Conservation (phyloP, 2,797 vertebrate genomes). For the Acipenser oxyrinchus region DNA sequence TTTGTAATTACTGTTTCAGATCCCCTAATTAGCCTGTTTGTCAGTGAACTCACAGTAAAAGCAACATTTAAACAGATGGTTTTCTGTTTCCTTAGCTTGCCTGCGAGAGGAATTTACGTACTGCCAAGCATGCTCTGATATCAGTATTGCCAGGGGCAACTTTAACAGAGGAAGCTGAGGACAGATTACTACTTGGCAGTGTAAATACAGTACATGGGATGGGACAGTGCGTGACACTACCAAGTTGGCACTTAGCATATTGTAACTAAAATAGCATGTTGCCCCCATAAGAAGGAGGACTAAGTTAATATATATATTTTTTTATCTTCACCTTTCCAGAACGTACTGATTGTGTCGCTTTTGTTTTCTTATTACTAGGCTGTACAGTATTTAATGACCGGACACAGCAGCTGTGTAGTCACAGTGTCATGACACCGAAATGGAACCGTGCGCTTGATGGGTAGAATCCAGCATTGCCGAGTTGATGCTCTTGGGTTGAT, state of each 20-base stretch:
- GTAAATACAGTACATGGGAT: constrained; percentile 33
- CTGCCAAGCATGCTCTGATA: constrained; percentile 37
- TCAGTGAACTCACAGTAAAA: constrained; percentile 31
- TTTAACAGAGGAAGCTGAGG: constrained; percentile 48
- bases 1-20: constrained; percentile 47
- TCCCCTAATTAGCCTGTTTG: constrained; percentile 54
- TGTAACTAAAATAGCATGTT: constrained; percentile 2
- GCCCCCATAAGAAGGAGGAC: too few species aligned
- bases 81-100: constrained; percentile 37
- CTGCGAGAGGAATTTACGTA: constrained; percentile 25
- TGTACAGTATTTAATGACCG: too few species aligned
- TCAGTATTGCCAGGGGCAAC: constrained; percentile 34
- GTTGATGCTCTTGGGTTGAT: too few species aligned
- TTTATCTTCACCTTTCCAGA: too few species aligned
- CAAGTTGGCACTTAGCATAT: too few species aligned
- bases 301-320: too few species aligned
- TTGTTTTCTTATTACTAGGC: too few species aligned
- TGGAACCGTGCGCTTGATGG: too few species aligned
- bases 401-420: too few species aligned
- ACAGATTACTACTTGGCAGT: constrained; percentile 60
- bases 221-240: constrained; percentile 1
- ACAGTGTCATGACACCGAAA: too few species aligned
- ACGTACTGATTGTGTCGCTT: too few species aligned
- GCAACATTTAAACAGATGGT: constrained; percentile 43
- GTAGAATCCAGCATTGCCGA: too few species aligned